Percentiles rank a stretch among this genome's conserved stretches.
Evolutionary conservation across 2,888 invertebrate species (phyloP).

Genomic region (Drosophila ustulata): DNA sequence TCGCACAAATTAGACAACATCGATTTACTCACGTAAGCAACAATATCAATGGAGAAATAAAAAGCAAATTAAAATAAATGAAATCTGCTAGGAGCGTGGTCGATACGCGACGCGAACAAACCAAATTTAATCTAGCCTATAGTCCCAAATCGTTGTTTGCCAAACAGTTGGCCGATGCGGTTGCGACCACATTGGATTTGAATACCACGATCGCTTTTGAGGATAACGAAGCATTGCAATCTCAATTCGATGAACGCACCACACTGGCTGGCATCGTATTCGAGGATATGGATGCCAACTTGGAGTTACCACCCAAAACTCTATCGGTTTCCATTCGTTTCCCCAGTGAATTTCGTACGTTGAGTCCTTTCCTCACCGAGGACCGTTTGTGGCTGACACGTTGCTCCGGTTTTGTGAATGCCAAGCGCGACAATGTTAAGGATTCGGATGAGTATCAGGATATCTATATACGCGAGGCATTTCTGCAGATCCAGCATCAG

Average conservation of each 20-base stretch:
- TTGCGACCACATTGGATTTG: constrained; percentile 46
- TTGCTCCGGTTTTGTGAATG: constrained; percentile 65
- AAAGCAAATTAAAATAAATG: background rate
- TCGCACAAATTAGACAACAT: constrained; percentile 57
- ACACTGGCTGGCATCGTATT: constrained; percentile 71
- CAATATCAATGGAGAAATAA: background rate
- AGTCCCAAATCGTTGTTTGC: constrained; percentile 49
- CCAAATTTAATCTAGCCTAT: constrained; percentile 60
- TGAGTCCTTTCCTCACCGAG: constrained; percentile 51
- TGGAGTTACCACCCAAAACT: constrained; percentile 25
- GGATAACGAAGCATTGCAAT: constrained; percentile 36
- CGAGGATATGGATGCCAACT: background rate
- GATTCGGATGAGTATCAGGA: constrained; percentile 52
- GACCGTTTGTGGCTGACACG: constrained; percentile 77
- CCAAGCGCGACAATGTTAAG: constrained; percentile 39
- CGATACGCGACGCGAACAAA: constrained; percentile 55
- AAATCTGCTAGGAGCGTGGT: constrained; percentile 27
- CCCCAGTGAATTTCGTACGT: constrained; percentile 76
- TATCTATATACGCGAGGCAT: constrained; percentile 80
- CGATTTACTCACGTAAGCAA: constrained; percentile 63
- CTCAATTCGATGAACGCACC: constrained; percentile 61
- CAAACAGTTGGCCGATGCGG: constrained; percentile 37
- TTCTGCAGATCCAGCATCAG: constrained; percentile 76
- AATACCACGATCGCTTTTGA: constrained; percentile 41
- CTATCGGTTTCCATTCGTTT: constrained; percentile 68